These are phyloP conservation scores for Nemotelus nigrinus DNA, from an alignment of 2,888 invertebrate genomes.

Conservation along the genomic window DNA sequence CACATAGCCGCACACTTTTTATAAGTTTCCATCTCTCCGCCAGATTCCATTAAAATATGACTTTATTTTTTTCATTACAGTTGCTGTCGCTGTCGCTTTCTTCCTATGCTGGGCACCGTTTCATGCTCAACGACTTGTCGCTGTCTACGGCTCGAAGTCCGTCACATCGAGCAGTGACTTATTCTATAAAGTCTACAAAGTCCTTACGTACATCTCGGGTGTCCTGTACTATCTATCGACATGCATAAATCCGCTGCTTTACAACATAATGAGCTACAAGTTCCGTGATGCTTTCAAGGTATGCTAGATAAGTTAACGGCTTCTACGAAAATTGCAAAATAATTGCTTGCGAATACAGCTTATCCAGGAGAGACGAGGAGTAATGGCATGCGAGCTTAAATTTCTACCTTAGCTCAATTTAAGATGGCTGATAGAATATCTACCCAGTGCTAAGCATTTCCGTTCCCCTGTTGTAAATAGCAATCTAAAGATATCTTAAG, in stretches of 20 bases:
- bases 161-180: constrained; percentile 35
- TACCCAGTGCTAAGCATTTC: too few species aligned
- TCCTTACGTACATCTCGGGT: constrained; percentile 74
- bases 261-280: constrained; percentile 90
- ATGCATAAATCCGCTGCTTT: constrained; percentile 87
- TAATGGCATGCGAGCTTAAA: too few species aligned
- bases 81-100: constrained; percentile 85
- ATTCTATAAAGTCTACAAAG: constrained; percentile 47
- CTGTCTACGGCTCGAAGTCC: constrained; percentile 65
- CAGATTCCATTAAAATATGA: neutral
- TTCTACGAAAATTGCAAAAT: too few species aligned
- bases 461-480: too few species aligned
- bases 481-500: too few species aligned
- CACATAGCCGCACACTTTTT: too few species aligned
- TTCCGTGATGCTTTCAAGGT: constrained; percentile 90
- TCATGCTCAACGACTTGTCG: constrained; percentile 88
- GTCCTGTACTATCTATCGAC: constrained; percentile 88
- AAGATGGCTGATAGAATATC: too few species aligned
- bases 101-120: constrained; percentile 93
- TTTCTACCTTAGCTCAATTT: too few species aligned
- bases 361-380: too few species aligned
- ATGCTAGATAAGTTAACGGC: constrained; percentile 49
- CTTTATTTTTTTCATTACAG: constrained; percentile 65
- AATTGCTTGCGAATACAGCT: too few species aligned
- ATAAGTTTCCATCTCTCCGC: too few species aligned